A percentile compares a stretch with the other conserved stretches of the same genome.
These are phyloP conservation scores for Anniella stebbinsi DNA, from an alignment of 2,797 vertebrate genomes.

Conservation along the genomic window DNA sequence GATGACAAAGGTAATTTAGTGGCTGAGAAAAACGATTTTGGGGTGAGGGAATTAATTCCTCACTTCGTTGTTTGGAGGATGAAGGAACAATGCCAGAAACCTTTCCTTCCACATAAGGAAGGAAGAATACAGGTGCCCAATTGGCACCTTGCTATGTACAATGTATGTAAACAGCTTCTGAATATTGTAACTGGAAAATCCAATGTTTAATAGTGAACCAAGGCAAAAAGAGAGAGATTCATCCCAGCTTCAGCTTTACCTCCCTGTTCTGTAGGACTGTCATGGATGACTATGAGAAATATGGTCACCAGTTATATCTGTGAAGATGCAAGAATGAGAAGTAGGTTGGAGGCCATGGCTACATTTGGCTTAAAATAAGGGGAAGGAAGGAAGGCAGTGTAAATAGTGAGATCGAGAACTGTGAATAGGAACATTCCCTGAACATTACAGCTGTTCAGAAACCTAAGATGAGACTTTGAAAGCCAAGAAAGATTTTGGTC, in stretches of 20 bases:
- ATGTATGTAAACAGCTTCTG: background rate
- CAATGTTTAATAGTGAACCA: background rate
- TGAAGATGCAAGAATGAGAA: background rate
- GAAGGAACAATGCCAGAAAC: slow-evolving; percentile 57
- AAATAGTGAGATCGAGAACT: background rate
- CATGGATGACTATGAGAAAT: background rate
- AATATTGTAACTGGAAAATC: background rate
- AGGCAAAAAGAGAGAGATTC: background rate
- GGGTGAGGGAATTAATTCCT: slow-evolving; percentile 60
- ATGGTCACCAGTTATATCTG: background rate
- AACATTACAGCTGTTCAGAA: background rate
- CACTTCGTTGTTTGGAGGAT: slow-evolving; percentile 56
- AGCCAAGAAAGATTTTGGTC: background rate
- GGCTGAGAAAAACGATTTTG: slow-evolving; percentile 65
- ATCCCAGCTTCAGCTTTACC: background rate
- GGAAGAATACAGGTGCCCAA: slow-evolving; percentile 42
- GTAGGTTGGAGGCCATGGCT: background rate
- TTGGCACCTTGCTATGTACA: background rate
- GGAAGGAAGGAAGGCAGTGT: too few species aligned
- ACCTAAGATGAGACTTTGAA: background rate
- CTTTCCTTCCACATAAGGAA: slow-evolving; percentile 50
- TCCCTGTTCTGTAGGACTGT: background rate
- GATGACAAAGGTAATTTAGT: slow-evolving; percentile 70
- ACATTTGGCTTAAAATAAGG: background rate
- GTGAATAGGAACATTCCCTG: background rate